Evolutionary conservation across 2,888 invertebrate genomes (phyloP), one percentile per base, ranked within the genome.

Genomic region (Therioaphis trifolii): DNA sequence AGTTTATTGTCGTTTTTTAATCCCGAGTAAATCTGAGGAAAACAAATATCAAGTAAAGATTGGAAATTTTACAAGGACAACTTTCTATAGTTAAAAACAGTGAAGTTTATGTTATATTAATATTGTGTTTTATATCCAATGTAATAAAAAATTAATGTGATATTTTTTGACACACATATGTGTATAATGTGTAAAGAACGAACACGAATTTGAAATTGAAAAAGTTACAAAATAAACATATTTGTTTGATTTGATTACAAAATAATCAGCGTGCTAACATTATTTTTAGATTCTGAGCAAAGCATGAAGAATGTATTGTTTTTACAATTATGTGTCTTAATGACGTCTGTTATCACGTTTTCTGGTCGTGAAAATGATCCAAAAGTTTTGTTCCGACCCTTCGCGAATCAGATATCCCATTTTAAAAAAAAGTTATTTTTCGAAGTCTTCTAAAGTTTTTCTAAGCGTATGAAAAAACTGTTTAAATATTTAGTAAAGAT

Each of bases 191-290:
- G 24, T 27, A 35, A 5, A n/a, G n/a, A n/a, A n/a, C n/a, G n/a
- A n/a, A 52, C 1, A 52, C 18, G 4, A 18, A 55, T 69, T 46
- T 29, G 4, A 35, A 46, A 69, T 43, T 27, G 24, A 46, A 69
- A 69, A 69, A 43, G 43, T 46, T 69, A 69, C 46, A 46, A 9
- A 43, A 46, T 9, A 69, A 69, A 69, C 69, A 69, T 15, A 69
- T 24, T 68, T 21, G n/a, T 68, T 43, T 66, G 40, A 40, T 68
- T 40, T 24, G 43, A 68, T 68, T 43, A 68, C 7, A 35, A 35
- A 35, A 35, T 7, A 35, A 35, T 35, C 35, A 7, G 35, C 7
- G 35, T 35, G 35, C 35, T 35, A 35, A 35, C 35, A 35, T 35
- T 35, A 35, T 35, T 35, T 35, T 35, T n/a, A n/a, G n/a, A n/a